Evolutionary conservation across 2,113 vertebrate species (phyloP), one percentile per base, ranked within the genome.

Genomic region (Globicephala melas): DNA sequence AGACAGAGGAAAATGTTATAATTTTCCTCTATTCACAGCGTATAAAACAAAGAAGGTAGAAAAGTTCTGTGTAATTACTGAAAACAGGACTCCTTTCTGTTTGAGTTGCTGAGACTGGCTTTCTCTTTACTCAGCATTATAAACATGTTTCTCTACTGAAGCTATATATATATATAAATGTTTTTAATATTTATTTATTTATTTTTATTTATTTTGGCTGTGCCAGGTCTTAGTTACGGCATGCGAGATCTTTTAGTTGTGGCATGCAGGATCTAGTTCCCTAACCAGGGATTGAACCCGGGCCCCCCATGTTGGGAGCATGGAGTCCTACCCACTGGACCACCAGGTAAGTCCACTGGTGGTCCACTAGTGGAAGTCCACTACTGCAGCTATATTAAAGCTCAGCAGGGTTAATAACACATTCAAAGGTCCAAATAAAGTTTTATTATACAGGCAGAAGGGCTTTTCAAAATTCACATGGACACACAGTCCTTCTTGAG

Each of bases 1-100:
- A 63, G 20, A 65, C 20, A 36, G 36, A 86, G 60, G 18, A 76
- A 65, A 36, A 15, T 14, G 10, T 4, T 1, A 0, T 33, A 18
- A 8, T 5, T 38, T 62, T 36, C 21, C 15, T 20, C 36, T 31
- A 4, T 2, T 67, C 58, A n/a, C 0, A 23, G 55, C 0, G 2
- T 13, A 7, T 26, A 7, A 50, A 68, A 55, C 10, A 71, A 77
- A 4, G 28, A 33, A 47, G 53, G 33, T 4, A 47, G 28, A 31
- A 23, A 41, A n/a, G 2, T 3, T 14, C 36, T 67, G 62, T 31
- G 53, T 18, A 41, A 68, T 36, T 21, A 63, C 0, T 71, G 50
- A 50, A 77, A 71, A 55, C 10, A 58, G 8, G 58, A 26, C n/a
- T 47, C n/a, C 55, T 13, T 68, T 94, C 15, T 68, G 23, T 25